Base-by-base conservation (phyloP, 1,140 invertebrate genomes). In the Pseudachorutes palmiensis region DNA sequence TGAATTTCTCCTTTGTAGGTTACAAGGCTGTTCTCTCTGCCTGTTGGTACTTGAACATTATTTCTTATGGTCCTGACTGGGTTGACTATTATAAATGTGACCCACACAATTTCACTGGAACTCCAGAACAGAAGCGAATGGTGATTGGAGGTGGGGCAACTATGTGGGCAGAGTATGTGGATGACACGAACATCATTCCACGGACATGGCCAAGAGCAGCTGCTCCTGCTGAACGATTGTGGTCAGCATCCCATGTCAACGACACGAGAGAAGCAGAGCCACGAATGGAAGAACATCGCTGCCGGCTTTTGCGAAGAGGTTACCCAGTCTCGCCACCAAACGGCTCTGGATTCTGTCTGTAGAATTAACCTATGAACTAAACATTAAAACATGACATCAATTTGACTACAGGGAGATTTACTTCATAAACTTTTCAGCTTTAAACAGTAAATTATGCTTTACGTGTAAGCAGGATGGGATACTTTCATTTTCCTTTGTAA, bases 41-140 rank as follows among this genome's bases (percentile, higher is more conserved):
- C 1, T 88, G 88, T 66, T 94, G 91, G 91, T 95, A 96, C 75
- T 79, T 95, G 19, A 89, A 93, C 77, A 83, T 87, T 68, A 78
- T 92, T 24, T 76, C 76, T 16, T 82, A 81, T 32, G 87, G 88
- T n/a, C 82, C 82, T 1, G 88, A 92, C 76, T 94, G 91, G 91
- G 62, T 75, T 1, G 83, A 86, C 24, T 92, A 83, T 75, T 95
- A 95, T 76, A 66, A 75, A 1, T 87, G 86, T 69, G 90, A 95
- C 72, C 91, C 91, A 0, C 77, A 84, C 0, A 76, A 84, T 62
- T 90, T 84, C 84, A 22, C 78, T 71, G 67, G 77, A 66, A 78
- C 73, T 31, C 41, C 70, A 5, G 72, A 73, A n/a, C 77, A 82
- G 73, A 81, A 81, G 57, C 72, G 76, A 65, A 74, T 83, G 22